These are phyloP conservation scores for Chloroceryle inda DNA, from an alignment of 2,797 vertebrate genomes.

Conservation along the genomic window DNA sequence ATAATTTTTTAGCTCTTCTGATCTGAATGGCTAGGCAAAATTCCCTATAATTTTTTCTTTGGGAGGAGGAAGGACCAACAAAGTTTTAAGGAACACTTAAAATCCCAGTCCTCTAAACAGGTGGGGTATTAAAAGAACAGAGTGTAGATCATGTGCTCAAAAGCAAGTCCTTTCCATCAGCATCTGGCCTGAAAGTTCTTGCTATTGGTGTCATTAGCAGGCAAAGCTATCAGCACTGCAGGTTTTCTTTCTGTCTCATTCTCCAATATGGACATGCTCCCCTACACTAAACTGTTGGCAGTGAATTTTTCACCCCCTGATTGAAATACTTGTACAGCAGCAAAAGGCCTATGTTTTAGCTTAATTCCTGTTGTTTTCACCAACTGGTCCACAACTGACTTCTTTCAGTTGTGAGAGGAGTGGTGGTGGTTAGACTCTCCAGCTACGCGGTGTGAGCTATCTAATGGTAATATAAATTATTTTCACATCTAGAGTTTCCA, in stretches of 20 bases:
- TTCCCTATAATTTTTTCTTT: background rate
- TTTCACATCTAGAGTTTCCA: background rate
- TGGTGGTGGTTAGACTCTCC: too few relatives aligned
- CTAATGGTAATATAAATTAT: background rate
- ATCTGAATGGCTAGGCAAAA: background rate
- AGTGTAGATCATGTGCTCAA: background rate
- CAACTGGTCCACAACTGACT: background rate
- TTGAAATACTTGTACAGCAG: background rate
- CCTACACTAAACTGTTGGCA: background rate
- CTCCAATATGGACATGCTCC: background rate
- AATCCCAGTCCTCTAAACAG: background rate
- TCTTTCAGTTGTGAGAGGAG: background rate
- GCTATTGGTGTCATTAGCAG: rapidly evolving
- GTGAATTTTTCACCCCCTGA: background rate
- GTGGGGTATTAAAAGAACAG: background rate
- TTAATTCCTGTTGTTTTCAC: background rate
- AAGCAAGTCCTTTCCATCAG: background rate
- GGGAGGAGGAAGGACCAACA: background rate
- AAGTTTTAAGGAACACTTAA: background rate
- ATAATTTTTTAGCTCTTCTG: background rate
- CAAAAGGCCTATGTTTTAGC: background rate
- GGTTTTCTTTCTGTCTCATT: background rate
- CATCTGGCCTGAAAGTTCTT: background rate
- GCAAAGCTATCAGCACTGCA: rapidly evolving
- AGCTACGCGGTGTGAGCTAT: background rate